Conservation (phyloP, 2,888 invertebrate genomes). For the Prosapia bicincta region DNA sequence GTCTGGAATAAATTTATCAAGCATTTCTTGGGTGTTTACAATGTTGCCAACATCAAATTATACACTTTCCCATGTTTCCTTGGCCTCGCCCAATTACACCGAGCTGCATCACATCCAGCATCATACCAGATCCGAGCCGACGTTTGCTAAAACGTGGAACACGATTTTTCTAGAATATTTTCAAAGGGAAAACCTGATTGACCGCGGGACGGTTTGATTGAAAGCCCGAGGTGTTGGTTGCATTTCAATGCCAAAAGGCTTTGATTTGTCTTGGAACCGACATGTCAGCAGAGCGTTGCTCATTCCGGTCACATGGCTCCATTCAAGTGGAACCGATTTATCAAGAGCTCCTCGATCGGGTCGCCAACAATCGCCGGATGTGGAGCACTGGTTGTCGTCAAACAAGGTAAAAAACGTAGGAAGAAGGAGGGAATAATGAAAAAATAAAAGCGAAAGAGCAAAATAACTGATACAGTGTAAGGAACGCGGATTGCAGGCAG, state of each 20-base stretch:
- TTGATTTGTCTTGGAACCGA: slow-evolving; percentile 2
- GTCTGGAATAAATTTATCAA: too few species aligned
- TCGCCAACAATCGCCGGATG: slow-evolving; percentile 22
- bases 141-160: not conserved
- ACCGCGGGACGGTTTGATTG: not conserved
- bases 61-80: not conserved
- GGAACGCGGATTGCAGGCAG: not conserved
- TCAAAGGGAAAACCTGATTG: not conserved
- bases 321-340: slow-evolving; percentile 18
- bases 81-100: not conserved
- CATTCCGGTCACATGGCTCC: slow-evolving; percentile 10
- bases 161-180: not conserved
- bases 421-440: not conserved
- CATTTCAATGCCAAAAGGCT: not conserved
- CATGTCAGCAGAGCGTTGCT: not conserved
- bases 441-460: not conserved
- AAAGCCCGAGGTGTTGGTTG: not conserved
- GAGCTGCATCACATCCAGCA: not conserved
- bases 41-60: not conserved
- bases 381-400: not conserved
- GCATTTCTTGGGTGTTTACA: too few species aligned
- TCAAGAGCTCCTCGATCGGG: slow-evolving; percentile 9
- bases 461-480: not conserved
- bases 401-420: slow-evolving; percentile 2
- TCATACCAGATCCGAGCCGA: not conserved